Evolutionary conservation across 1,140 invertebrate species (phyloP).

Genomic region (Macrobrachium rosenbergii): DNA sequence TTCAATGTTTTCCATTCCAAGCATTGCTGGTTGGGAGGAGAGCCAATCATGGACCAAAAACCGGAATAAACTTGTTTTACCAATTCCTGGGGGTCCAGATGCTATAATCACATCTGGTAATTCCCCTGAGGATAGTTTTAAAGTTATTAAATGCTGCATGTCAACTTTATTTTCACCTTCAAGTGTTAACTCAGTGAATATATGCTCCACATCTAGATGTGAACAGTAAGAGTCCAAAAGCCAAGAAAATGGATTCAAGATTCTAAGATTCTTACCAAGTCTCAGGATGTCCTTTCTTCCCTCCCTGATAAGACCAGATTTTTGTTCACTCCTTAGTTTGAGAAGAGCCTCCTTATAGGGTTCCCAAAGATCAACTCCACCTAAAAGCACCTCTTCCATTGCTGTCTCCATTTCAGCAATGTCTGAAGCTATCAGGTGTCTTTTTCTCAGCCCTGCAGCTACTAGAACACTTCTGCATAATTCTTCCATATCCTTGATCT

Average conservation of each 20-base stretch:
- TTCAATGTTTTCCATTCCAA: neutral
- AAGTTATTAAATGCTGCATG: neutral
- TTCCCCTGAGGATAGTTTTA: neutral
- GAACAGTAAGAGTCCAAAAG: neutral
- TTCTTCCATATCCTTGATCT: neutral
- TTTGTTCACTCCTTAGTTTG: neutral
- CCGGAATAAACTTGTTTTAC: constrained; percentile 1
- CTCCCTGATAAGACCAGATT: neutral
- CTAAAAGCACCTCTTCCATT: neutral
- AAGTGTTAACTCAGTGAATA: neutral
- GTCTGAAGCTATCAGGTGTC: neutral
- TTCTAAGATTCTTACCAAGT: neutral
- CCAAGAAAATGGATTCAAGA: constrained; percentile 10
- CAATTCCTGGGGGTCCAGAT: neutral
- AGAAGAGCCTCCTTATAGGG: neutral
- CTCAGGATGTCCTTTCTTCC: neutral
- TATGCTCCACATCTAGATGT: neutral
- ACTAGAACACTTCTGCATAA: neutral
- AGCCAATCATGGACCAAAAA: constrained; percentile 9
- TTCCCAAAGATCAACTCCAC: neutral
- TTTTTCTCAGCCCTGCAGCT: neutral
- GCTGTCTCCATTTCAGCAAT: neutral
- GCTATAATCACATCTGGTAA: neutral
- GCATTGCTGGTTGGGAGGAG: neutral
- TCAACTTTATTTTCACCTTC: neutral